These are phyloP conservation scores for Syngnathus scovelli DNA, from an alignment of 2,113 vertebrate species.

Conservation along the genomic window DNA sequence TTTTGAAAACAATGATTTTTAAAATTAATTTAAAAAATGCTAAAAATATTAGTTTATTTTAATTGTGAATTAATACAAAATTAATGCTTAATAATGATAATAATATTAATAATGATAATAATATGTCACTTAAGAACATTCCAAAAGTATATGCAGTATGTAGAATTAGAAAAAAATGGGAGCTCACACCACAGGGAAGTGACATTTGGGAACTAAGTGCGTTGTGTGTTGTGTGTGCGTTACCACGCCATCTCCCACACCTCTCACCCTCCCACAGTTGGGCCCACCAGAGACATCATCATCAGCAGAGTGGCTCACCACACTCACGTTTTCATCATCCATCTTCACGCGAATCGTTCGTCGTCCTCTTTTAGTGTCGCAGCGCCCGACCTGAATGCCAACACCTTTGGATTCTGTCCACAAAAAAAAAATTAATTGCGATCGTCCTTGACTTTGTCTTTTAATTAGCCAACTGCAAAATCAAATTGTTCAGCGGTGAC, in stretches of 20 bases:
- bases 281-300: constrained; percentile 38
- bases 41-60: neutral
- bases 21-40: neutral
- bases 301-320: constrained; percentile 31
- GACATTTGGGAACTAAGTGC: constrained; percentile 40
- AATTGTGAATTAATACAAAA: neutral
- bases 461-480: neutral
- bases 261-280: constrained; percentile 58
- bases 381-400: neutral
- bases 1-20: too few species aligned
- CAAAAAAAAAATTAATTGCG: neutral
- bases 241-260: constrained; percentile 53
- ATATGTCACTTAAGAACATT: neutral
- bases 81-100: neutral
- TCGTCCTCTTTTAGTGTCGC: constrained; percentile 10
- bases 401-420: neutral
- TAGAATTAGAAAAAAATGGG: neutral
- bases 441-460: constrained; percentile 5
- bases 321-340: constrained; percentile 42
- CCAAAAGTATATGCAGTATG: neutral
- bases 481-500: neutral
- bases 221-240: neutral
- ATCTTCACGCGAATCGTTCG: constrained; percentile 30
- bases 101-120: neutral
- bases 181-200: constrained; percentile 3